Evolutionary conservation across 2,797 vertebrate genomes (phyloP), one percentile per base, ranked within the genome.

Genomic region (Tamandua tetradactyla): DNA sequence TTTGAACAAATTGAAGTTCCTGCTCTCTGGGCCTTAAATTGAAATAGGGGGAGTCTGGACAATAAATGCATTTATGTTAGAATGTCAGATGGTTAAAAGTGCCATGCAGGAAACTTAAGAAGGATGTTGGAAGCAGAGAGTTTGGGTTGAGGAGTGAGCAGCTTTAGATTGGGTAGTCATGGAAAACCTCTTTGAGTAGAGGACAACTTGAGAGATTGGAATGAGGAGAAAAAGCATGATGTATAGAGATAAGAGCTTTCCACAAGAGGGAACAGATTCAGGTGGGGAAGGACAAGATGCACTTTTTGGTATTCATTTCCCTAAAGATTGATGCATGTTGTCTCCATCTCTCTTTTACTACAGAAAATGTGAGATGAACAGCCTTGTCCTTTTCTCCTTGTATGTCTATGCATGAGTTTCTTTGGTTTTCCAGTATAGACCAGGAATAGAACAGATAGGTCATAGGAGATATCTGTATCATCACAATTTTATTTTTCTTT

Each of bases 1-100:
- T 66, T 89, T 76, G n/a, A 84, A 74, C 32, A 93, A 79, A 74
- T 83, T 4, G 7, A 89, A 90, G 78, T 83, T 35, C 30, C 8
- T 94, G 15, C 25, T 92, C 20, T 66, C 42, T 76, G 37, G 23
- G 79, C 25, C 72, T 81, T 92, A 85, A 44, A n/a, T 94, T 92
- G 18, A 69, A 89, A 69, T 68, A 1, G 68, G 20, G 7, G 15
- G 17, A 84, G 14, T 66, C 23, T 81, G 32, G 30, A 83, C 71
- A 57, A 18, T 93, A 47, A 79, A 61, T 32, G 64, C 22, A 35
- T 84, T 40, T 30, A 47, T 85, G 55, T 40, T 79, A 66, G 35
- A 44, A 83, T 52, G 66, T 69, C 44, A 72, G 20, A 32, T 52
- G 68, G 14, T 61, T 83, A 52, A 84, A 69, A 59, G 35, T 49